Evolutionary conservation across 2,888 invertebrate species (phyloP).

Genomic region (Amphipyra berbera): DNA sequence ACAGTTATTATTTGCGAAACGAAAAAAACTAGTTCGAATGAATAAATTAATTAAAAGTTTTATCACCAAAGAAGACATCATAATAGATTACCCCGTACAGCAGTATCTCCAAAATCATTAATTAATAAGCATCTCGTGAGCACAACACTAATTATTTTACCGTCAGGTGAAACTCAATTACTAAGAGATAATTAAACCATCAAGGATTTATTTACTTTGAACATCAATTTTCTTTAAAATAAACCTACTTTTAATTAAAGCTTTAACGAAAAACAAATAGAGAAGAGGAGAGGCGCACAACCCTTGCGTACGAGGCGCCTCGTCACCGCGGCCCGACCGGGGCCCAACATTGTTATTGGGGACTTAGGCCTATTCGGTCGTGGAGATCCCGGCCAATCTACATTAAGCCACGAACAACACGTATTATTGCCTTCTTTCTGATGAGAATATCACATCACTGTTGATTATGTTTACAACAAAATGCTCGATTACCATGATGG

Average conservation of each 20-base stretch:
- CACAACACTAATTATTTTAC: conserved; percentile 78
- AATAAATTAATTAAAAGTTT: conserved; percentile 44
- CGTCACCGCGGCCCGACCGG: conserved; percentile 65
- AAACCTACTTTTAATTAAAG: conserved; percentile 89
- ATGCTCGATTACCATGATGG: conserved; percentile 24
- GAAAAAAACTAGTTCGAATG: conserved; percentile 31
- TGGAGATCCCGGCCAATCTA: conserved; percentile 15
- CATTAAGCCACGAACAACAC: conserved; percentile 43
- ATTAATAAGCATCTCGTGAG: conserved; percentile 69
- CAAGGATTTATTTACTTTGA: conserved; percentile 88
- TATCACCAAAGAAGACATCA: conserved; percentile 51
- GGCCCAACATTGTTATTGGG: conserved; percentile 62
- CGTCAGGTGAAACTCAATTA: conserved; percentile 88
- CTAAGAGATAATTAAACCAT: conserved; percentile 88
- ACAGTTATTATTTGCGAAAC: conserved; percentile 40
- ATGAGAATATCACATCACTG: conserved; percentile 17
- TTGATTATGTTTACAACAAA: conserved; percentile 7
- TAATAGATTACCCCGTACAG: conserved; percentile 60
- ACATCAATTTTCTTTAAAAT: conserved; percentile 88
- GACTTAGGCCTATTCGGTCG: conserved; percentile 55
- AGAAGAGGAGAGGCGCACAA: conserved; percentile 78
- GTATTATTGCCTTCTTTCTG: conserved; percentile 25
- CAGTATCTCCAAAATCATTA: conserved; percentile 66
- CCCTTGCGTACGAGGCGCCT: conserved; percentile 75
- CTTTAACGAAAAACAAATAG: conserved; percentile 88